A percentile compares a stretch with the other conserved stretches of the same genome.
phyloP scores from a whole-genome alignment of 1,140 invertebrate species.

The Scaptomyza hsui region DNA sequence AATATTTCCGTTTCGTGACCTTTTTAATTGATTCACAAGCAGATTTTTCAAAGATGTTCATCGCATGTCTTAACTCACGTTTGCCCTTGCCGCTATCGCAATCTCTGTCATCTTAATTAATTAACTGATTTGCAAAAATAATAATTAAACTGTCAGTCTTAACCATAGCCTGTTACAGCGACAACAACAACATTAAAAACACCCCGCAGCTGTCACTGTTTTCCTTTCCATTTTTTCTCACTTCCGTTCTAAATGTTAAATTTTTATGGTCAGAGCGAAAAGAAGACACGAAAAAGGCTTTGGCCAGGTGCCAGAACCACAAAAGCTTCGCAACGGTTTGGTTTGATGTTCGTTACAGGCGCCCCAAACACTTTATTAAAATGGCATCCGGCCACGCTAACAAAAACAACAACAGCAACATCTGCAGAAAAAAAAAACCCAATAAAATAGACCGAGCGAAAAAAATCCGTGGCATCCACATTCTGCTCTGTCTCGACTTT shows the following conservation, averaged over 20 bases:
- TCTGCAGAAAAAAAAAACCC: constrained; percentile 15
- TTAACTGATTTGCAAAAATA: constrained; percentile 74
- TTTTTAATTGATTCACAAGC: background rate
- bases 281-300: constrained; percentile 40
- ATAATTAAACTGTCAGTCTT: constrained; percentile 74
- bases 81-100: background rate
- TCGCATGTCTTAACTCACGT: constrained; percentile 15
- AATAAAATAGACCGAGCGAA: background rate
- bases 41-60: background rate
- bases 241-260: constrained; percentile 69
- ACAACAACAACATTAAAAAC: constrained; percentile 17
- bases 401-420: constrained; percentile 44
- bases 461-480: constrained; percentile 29
- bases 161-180: constrained; percentile 33
- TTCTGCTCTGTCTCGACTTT: constrained; percentile 37
- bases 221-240: constrained; percentile 11
- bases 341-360: constrained; percentile 40
- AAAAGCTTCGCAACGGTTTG: constrained; percentile 32
- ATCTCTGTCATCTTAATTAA: constrained; percentile 63
- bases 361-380: constrained; percentile 79
- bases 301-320: constrained; percentile 50
- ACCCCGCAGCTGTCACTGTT: constrained; percentile 33
- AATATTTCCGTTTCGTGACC: too few relatives aligned
- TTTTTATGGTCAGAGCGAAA: constrained; percentile 54
- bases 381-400: constrained; percentile 69